Conservation (phyloP, 1,140 invertebrate genomes). For the Danaus melanippus region DNA sequence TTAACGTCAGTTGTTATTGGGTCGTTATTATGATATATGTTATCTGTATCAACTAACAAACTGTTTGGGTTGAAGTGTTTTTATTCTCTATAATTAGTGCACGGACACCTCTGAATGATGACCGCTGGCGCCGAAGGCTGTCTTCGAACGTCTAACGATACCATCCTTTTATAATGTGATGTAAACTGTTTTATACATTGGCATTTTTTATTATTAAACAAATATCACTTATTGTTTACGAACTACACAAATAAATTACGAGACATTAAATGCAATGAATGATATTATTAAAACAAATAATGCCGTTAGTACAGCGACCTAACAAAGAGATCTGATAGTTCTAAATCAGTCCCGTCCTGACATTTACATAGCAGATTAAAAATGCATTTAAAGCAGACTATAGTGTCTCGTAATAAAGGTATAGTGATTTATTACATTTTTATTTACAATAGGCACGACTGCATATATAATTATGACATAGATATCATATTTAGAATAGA, state of each 20-base stretch:
- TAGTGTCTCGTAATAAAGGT: neutral
- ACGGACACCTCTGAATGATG: constrained; percentile 60
- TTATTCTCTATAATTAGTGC: constrained; percentile 57
- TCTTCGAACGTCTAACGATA: constrained; percentile 19
- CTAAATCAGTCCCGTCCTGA: too few species aligned
- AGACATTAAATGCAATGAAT: too few species aligned
- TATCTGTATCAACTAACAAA: constrained; percentile 29
- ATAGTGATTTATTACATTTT: constrained; percentile 25
- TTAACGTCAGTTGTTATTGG: constrained; percentile 14
- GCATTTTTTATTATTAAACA: too few species aligned
- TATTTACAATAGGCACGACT: constrained; percentile 5
- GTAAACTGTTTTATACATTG: too few species aligned
- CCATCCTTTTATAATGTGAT: neutral
- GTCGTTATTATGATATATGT: constrained; percentile 12
- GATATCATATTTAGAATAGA: constrained; percentile 10
- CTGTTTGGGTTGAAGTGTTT: constrained; percentile 38
- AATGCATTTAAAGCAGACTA: constrained; percentile 18
- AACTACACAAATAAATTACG: too few species aligned
- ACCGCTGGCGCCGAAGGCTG: constrained; percentile 48
- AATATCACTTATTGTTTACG: too few species aligned
- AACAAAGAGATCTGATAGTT: too few species aligned
- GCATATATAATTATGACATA: constrained; percentile 17
- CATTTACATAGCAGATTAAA: constrained; percentile 10
- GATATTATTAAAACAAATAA: too few species aligned
- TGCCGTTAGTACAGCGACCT: too few species aligned